A percentile compares a stretch with the other conserved stretches of the same genome.
Evolutionary conservation across 2,888 invertebrate species (phyloP).

Genomic region (Ophioninae sp.): DNA sequence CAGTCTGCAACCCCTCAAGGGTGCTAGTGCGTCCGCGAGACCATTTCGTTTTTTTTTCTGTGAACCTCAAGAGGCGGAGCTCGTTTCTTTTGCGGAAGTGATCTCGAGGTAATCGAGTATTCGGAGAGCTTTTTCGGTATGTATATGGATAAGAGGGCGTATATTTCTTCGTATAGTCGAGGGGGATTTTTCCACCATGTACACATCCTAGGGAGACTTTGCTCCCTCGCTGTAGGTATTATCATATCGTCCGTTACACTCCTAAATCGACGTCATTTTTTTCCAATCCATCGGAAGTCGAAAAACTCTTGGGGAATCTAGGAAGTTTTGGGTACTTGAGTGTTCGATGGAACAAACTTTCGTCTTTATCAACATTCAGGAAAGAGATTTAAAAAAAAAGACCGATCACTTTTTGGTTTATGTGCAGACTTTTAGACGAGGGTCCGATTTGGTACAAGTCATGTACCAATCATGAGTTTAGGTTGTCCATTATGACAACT

Average conservation of each 20-base stretch:
- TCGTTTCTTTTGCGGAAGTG: conserved; percentile 22
- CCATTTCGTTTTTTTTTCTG: conserved; percentile 20
- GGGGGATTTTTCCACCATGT: conserved; percentile 41
- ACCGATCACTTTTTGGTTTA: no score
- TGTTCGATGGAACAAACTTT: neutral
- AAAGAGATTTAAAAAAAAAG: no score
- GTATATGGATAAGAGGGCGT: conserved; percentile 20
- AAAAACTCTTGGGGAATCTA: neutral
- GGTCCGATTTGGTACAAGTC: no score
- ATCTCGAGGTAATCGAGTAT: conserved; percentile 25
- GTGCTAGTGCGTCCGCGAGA: conserved; percentile 13
- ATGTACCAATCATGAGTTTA: no score
- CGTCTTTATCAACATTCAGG: neutral
- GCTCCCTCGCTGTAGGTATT: conserved; percentile 24
- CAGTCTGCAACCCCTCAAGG: conserved; percentile 17
- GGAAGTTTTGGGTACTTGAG: neutral
- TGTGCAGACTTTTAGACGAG: no score
- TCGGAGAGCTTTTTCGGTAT: conserved; percentile 13
- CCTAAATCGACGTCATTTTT: conserved; percentile 50
- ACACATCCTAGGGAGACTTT: conserved; percentile 34
- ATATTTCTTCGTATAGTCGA: conserved; percentile 12
- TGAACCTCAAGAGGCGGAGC: conserved; percentile 6
- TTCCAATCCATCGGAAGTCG: conserved; percentile 5
- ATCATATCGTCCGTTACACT: neutral
- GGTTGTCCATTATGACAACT: no score